Evolutionary conservation across 2,888 invertebrate species (phyloP).

Genomic region (Hypercompe scribonia): DNA sequence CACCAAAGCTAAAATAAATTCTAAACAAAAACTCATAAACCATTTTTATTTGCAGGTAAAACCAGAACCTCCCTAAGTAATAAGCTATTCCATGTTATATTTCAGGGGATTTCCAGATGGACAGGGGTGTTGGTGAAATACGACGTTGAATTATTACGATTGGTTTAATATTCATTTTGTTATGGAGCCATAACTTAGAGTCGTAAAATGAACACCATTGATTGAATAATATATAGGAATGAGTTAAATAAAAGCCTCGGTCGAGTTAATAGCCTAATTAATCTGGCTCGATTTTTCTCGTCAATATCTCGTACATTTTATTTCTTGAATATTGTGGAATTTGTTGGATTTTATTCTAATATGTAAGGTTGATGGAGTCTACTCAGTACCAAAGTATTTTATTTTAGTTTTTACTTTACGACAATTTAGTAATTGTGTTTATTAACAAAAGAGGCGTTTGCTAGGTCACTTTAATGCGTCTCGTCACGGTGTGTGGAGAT

Average conservation of each 20-base stretch:
- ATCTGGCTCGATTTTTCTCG: not conserved
- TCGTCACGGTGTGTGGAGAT: too few relatives aligned
- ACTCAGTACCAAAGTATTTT: not conserved
- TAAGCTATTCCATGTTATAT: constrained; percentile 42
- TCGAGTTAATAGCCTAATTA: not conserved
- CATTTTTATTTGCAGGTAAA: constrained; percentile 3
- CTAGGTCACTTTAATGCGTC: too few relatives aligned
- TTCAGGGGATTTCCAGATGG: constrained; percentile 16
- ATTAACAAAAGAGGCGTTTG: too few relatives aligned
- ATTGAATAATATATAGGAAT: constrained; percentile 4
- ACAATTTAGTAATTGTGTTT: not conserved
- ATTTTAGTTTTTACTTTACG: not conserved
- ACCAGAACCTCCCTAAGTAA: constrained; percentile 22
- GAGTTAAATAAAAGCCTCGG: not conserved
- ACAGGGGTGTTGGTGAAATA: constrained; percentile 28
- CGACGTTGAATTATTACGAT: constrained; percentile 35
- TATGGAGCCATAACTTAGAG: constrained; percentile 15
- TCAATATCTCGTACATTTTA: not conserved
- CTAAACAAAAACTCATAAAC: not conserved
- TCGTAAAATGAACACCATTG: constrained; percentile 13
- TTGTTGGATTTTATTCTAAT: not conserved
- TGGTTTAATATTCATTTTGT: constrained; percentile 33
- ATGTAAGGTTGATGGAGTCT: not conserved
- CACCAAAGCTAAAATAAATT: not conserved
- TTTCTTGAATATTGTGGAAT: not conserved